Conservation (phyloP, 2,888 invertebrate species). For the Drosophila imparisetae region DNA sequence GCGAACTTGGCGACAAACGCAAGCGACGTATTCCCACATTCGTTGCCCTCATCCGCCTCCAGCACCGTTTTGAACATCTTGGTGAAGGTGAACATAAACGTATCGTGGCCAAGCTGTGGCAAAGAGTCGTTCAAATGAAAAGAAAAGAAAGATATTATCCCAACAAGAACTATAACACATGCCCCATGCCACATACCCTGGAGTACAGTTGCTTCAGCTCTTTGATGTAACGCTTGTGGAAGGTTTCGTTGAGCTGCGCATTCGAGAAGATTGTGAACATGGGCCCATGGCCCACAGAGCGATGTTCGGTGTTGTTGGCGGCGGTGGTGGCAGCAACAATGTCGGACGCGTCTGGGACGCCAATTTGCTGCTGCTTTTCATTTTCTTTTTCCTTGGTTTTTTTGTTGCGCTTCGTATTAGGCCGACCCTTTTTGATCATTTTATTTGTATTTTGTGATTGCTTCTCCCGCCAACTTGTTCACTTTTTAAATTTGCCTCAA, state of each 20-base stretch:
- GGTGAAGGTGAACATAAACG: slow-evolving; percentile 88
- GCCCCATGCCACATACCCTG: slow-evolving; percentile 85
- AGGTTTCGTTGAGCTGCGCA: slow-evolving; percentile 88
- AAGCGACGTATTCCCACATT: slow-evolving; percentile 88
- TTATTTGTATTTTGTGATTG: slow-evolving; percentile 9
- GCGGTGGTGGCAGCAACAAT: background rate
- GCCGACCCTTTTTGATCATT: slow-evolving; percentile 45
- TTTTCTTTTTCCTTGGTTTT: slow-evolving; percentile 70
- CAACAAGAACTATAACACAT: background rate
- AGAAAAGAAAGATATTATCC: background rate
- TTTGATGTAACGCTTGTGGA: slow-evolving; percentile 88
- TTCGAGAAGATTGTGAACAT: slow-evolving; percentile 86
- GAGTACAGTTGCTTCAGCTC: slow-evolving; percentile 87
- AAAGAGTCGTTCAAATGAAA: background rate
- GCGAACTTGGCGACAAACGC: slow-evolving; percentile 90
- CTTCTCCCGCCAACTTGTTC: slow-evolving; percentile 8
- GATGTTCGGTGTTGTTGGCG: background rate
- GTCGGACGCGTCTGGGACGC: background rate
- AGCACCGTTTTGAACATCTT: slow-evolving; percentile 88
- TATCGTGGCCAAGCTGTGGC: slow-evolving; percentile 86
- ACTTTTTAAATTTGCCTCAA: slow-evolving; percentile 11
- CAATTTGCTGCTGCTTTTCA: slow-evolving; percentile 60
- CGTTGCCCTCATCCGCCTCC: slow-evolving; percentile 88
- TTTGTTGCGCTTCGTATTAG: slow-evolving; percentile 68
- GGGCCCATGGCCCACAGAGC: slow-evolving; percentile 62